phyloP scores from a whole-genome alignment of 2,888 invertebrate genomes.

The Campopleginae sp. region DNA sequence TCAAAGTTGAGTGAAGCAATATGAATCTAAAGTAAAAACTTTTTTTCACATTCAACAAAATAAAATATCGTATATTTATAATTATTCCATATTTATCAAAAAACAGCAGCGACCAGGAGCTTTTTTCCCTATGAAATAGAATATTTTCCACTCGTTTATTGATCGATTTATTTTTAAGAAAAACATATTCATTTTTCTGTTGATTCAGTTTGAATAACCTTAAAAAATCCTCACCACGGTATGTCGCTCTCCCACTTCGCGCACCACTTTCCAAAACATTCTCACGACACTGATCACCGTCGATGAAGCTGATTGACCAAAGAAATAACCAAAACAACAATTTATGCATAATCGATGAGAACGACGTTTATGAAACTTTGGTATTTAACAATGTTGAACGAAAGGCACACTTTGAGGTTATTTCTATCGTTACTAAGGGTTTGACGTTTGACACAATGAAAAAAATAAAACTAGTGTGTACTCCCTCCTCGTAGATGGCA shows the following conservation, averaged over 20 bases:
- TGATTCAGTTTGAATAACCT: conserved; percentile 13
- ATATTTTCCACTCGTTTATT: background rate
- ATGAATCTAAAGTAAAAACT: background rate
- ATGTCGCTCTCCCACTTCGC: conserved; percentile 18
- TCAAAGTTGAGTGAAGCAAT: conserved; percentile 25
- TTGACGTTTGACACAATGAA: conserved; percentile 34
- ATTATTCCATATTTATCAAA: background rate
- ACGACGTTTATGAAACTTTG: conserved; percentile 7
- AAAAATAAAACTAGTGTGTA: conserved; percentile 17
- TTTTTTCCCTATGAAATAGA: no score
- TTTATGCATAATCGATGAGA: conserved; percentile 54
- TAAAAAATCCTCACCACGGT: conserved; percentile 34
- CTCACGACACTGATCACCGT: conserved; percentile 39
- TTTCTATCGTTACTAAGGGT: conserved; percentile 12
- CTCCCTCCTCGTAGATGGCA: background rate
- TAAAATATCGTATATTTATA: background rate
- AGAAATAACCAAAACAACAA: conserved; percentile 54
- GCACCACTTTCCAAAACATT: conserved; percentile 10
- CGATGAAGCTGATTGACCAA: conserved; percentile 40
- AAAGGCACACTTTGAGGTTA: conserved; percentile 29
- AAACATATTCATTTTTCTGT: background rate
- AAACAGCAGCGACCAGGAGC: background rate
- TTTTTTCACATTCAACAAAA: background rate
- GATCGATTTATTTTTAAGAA: background rate
- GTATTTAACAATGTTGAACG: conserved; percentile 1